Percentiles rank a stretch among this genome's conserved stretches.
phyloP scores from a whole-genome alignment of 2,888 invertebrate species.

The Heliconius ismenius region DNA sequence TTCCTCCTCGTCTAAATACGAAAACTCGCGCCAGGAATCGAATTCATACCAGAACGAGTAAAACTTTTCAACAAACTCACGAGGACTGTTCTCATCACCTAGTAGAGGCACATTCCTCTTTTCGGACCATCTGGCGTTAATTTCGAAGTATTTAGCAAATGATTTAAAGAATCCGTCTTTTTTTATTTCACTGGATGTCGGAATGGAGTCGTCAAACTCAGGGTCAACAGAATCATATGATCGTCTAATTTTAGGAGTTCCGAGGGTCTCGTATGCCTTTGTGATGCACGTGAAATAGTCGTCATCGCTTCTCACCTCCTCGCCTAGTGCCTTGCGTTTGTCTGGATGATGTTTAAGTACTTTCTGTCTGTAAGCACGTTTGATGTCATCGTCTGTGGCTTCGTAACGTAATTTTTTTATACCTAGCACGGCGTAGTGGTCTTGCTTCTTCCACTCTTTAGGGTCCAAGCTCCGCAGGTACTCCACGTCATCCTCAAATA shows the following conservation, averaged over 20 bases:
- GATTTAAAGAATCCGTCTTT: constrained; percentile 88
- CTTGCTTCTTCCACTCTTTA: constrained; percentile 98
- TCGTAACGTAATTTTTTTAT: constrained; percentile 90
- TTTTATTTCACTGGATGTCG: constrained; percentile 88
- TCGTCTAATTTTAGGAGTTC: constrained; percentile 89
- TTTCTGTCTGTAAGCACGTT: constrained; percentile 91
- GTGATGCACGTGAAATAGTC: constrained; percentile 99
- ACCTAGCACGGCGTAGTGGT: constrained; percentile 98
- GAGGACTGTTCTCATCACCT: constrained; percentile 87
- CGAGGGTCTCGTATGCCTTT: constrained; percentile 95
- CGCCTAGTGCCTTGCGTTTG: constrained; percentile 95
- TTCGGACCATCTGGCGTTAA: constrained; percentile 95
- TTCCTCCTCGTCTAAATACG: constrained; percentile 99
- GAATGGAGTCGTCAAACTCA: constrained; percentile 93
- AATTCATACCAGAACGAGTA: constrained; percentile 99
- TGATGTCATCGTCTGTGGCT: constrained; percentile 96
- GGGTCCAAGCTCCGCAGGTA: constrained; percentile 95
- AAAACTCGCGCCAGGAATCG: constrained; percentile 99
- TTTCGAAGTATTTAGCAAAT: constrained; percentile 86
- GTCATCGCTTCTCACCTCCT: constrained; percentile 93
- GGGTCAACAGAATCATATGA: constrained; percentile 99
- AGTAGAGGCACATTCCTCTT: constrained; percentile 92
- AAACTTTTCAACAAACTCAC: constrained; percentile 94
- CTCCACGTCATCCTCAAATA: constrained; percentile 87
- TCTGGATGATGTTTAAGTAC: constrained; percentile 97